Evolutionary conservation across 2,797 vertebrate genomes (phyloP).

Genomic region (Sardinella longiceps): DNA sequence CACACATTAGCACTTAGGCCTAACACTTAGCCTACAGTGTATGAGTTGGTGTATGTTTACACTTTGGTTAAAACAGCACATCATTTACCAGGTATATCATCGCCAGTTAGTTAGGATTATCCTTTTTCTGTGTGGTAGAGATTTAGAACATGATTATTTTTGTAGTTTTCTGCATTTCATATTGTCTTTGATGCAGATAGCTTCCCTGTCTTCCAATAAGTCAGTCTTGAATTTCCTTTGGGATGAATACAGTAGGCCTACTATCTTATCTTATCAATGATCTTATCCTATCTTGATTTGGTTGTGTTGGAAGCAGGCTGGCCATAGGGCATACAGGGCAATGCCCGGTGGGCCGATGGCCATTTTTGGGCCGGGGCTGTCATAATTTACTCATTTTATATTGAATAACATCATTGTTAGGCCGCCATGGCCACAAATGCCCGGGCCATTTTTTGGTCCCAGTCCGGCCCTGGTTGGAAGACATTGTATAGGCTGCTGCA

Average conservation of each 20-base stretch:
- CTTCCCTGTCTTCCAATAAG: not conserved
- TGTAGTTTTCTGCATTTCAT: not conserved
- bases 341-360: no score
- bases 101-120: not conserved
- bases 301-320: not conserved
- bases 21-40: not conserved
- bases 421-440: no score
- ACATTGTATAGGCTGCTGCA: not conserved
- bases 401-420: no score
- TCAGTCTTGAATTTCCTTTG: no score
- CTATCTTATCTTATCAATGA: no score
- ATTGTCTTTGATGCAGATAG: not conserved
- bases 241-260: no score
- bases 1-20: not conserved
- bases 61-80: not conserved
- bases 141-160: not conserved
- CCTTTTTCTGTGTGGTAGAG: not conserved
- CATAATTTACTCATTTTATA: no score
- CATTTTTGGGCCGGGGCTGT: no score
- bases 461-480: no score
- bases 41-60: not conserved
- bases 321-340: no score
- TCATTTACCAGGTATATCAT: not conserved
- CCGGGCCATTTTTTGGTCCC: no score
- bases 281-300: no score